These are phyloP conservation scores for Callosobruchus maculatus DNA, from an alignment of 2,888 invertebrate genomes.

Conservation along the genomic window DNA sequence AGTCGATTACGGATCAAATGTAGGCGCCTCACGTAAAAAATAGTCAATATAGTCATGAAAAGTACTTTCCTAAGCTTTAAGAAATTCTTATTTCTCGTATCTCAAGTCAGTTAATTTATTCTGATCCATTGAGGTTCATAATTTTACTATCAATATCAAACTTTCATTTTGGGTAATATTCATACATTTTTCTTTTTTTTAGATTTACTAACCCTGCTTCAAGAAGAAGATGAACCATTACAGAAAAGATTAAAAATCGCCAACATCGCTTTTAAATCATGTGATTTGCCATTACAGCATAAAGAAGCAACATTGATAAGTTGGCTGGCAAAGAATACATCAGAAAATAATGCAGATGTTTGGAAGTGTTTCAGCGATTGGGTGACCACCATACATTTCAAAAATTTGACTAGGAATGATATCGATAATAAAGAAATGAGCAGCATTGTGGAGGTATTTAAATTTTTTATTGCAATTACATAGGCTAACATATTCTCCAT, in stretches of 20 bases:
- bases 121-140: no score
- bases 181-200: no score
- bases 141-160: no score
- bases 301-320: slow-evolving; percentile 33
- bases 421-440: slow-evolving; percentile 30
- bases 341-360: slow-evolving; percentile 15
- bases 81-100: no score
- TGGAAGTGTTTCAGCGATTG: slow-evolving; percentile 31
- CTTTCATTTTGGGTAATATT: no score
- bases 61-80: no score
- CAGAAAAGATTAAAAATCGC: slow-evolving; percentile 38
- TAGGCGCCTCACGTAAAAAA: no score
- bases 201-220: slow-evolving; percentile 34
- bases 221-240: slow-evolving; percentile 34
- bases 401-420: slow-evolving; percentile 32
- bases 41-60: no score
- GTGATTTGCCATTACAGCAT: slow-evolving; percentile 28
- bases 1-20: no score
- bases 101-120: no score
- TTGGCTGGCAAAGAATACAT: slow-evolving; percentile 29
- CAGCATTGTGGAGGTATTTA: slow-evolving; percentile 18
- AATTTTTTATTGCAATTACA: no score
- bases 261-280: slow-evolving; percentile 35
- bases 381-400: slow-evolving; percentile 32
- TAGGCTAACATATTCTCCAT: no score